Conservation (phyloP, 2,888 invertebrate species). For the Rhingia campestris region DNA sequence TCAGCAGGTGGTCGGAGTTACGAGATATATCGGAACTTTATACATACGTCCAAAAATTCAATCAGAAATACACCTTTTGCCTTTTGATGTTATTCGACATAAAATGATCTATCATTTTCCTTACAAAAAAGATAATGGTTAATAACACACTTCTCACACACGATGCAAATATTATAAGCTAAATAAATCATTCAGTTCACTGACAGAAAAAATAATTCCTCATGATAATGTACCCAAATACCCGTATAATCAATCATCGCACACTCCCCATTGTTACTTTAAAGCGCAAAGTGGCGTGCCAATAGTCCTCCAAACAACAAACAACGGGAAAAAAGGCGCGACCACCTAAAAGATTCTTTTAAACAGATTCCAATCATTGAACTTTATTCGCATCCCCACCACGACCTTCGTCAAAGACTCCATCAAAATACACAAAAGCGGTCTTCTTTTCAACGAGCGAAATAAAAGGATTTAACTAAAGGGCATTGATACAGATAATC, state of each 20-base stretch:
- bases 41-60: no score
- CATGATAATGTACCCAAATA: constrained; percentile 14
- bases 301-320: constrained; percentile 29
- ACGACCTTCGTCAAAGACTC: constrained; percentile 32
- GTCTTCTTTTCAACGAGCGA: background rate
- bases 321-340: constrained; percentile 17
- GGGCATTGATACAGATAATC: constrained; percentile 56
- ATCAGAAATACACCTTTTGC: no score
- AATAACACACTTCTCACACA: background rate
- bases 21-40: background rate
- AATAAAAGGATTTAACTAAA: constrained; percentile 48
- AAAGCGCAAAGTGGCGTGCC: constrained; percentile 39
- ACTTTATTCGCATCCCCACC: constrained; percentile 52
- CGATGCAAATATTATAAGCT: constrained; percentile 25
- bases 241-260: constrained; percentile 62
- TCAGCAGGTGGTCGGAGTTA: background rate
- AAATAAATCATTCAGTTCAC: constrained; percentile 60
- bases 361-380: constrained; percentile 47
- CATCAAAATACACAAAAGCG: constrained; percentile 31
- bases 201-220: constrained; percentile 46
- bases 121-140: background rate
- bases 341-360: background rate
- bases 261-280: constrained; percentile 49
- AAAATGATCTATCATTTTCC: constrained; percentile 3
- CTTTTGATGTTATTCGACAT: no score